These are phyloP conservation scores for Periophthalmus modestus DNA, from an alignment of 2,113 vertebrate species.

Conservation along the genomic window DNA sequence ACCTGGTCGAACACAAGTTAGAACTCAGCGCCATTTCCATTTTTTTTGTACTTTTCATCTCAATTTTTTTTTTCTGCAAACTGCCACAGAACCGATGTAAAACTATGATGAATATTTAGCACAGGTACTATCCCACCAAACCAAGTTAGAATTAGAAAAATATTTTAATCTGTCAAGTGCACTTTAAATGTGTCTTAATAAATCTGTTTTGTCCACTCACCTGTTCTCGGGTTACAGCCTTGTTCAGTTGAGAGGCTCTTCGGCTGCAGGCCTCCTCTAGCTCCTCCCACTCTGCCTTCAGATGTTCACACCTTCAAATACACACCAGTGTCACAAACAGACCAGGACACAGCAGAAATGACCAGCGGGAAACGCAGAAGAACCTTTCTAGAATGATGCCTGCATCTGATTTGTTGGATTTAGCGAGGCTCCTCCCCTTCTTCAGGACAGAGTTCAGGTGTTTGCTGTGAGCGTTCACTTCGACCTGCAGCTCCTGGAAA, in stretches of 20 bases:
- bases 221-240: conserved; percentile 80
- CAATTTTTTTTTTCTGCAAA: no score
- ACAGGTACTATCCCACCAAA: no score
- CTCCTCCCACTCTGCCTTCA: conserved; percentile 79
- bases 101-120: no score
- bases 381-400: conserved; percentile 74
- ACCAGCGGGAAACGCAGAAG: neutral
- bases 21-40: no score
- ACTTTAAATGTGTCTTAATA: no score
- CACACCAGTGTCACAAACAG: neutral
- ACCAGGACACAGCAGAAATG: neutral
- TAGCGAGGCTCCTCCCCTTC: conserved; percentile 74
- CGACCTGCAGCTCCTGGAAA: conserved; percentile 79
- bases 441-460: conserved; percentile 78
- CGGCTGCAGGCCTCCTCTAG: conserved; percentile 79
- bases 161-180: no score
- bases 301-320: conserved; percentile 60
- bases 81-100: no score
- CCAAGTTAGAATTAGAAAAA: no score
- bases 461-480: conserved; percentile 80
- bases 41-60: no score
- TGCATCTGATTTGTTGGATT: conserved; percentile 67
- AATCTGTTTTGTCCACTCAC: conserved; percentile 48
- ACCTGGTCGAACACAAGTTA: no score
- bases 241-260: conserved; percentile 76